These are phyloP conservation scores for Myathropa florea DNA, from an alignment of 2,888 invertebrate genomes.

Conservation along the genomic window DNA sequence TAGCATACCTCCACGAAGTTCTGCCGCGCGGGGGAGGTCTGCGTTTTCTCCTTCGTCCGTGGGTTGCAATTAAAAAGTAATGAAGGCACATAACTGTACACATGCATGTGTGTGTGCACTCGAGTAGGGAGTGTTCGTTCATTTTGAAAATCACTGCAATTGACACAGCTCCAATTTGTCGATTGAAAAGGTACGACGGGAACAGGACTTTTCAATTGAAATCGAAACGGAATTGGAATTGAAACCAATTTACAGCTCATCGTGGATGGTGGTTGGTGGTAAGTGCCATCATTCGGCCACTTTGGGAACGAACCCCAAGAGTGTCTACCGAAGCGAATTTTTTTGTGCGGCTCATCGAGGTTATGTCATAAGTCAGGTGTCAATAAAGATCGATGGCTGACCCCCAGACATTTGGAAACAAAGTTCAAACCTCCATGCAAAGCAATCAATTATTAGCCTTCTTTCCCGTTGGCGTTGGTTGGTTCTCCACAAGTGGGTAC, in stretches of 20 bases:
- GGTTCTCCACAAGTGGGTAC: not conserved
- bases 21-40: not conserved
- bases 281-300: not conserved
- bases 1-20: not conserved
- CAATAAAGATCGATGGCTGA: conserved; percentile 8
- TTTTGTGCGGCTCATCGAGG: not conserved
- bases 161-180: not conserved
- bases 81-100: not conserved
- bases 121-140: not conserved
- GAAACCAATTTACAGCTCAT: not conserved
- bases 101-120: not conserved
- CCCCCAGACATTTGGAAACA: conserved; percentile 2
- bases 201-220: not conserved
- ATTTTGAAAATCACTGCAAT: not conserved
- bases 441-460: conserved; percentile 12
- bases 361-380: not conserved
- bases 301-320: not conserved
- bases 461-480: not conserved
- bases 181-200: not conserved
- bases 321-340: not conserved
- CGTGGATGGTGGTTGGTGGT: not conserved
- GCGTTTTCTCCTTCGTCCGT: not conserved
- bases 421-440: not conserved
- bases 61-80: conserved; percentile 4
- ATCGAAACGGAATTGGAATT: not conserved